Evolutionary conservation across 2,888 invertebrate genomes (phyloP).

Genomic region (Aleiodes leptofemur): DNA sequence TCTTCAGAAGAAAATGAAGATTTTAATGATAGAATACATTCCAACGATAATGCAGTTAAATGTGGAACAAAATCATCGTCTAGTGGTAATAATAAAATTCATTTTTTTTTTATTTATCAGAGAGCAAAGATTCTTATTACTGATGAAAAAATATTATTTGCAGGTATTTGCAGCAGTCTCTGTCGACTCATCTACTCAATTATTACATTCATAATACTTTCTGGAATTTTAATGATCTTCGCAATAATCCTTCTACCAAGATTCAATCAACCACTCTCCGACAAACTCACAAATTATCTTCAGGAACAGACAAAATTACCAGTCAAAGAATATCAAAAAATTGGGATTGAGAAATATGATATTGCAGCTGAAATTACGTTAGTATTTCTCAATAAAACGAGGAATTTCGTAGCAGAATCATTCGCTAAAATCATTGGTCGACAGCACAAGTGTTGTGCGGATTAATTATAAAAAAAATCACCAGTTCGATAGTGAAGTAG

Average conservation of each 20-base stretch:
- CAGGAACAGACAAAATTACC: constrained; percentile 62
- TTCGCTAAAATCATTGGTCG: constrained; percentile 47
- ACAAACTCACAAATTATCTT: constrained; percentile 59
- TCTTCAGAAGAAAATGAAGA: constrained; percentile 45
- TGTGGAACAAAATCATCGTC: not conserved
- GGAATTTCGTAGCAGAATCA: constrained; percentile 54
- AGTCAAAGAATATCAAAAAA: constrained; percentile 62
- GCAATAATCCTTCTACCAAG: constrained; percentile 60
- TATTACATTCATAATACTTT: constrained; percentile 56
- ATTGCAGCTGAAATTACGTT: constrained; percentile 51
- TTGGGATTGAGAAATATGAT: constrained; percentile 55
- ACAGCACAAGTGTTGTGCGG: constrained; percentile 10
- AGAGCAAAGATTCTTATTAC: not conserved
- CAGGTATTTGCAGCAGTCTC: constrained; percentile 51
- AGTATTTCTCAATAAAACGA: constrained; percentile 54
- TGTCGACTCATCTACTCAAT: constrained; percentile 54
- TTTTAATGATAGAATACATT: not conserved
- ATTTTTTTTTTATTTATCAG: too few species aligned
- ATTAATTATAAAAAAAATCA: constrained; percentile 10
- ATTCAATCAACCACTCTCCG: constrained; percentile 59
- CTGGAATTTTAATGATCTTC: constrained; percentile 51
- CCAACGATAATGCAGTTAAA: not conserved
- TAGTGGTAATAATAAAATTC: not conserved
- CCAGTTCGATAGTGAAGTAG: constrained; percentile 20
- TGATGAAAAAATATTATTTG: constrained; percentile 39